Percentiles rank a stretch among this genome's conserved stretches.
Evolutionary conservation across 1,140 invertebrate genomes (phyloP).

Genomic region (Lasaia peninsularis): DNA sequence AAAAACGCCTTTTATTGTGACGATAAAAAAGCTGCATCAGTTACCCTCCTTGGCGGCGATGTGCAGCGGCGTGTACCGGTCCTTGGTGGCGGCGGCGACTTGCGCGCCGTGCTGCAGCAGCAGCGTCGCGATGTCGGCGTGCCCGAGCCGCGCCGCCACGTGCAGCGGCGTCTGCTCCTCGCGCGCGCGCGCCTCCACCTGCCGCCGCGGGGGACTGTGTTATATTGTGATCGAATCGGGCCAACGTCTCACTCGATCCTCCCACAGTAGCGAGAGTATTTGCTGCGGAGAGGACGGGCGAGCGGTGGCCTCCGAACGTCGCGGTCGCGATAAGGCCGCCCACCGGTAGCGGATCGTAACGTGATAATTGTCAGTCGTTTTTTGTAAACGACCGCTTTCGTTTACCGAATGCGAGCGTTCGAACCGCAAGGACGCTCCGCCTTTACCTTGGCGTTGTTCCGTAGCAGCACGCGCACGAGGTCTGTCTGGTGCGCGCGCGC

Average conservation of each 20-base stretch:
- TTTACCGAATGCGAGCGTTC: neutral
- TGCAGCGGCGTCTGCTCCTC: conserved; percentile 97
- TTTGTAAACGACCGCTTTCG: too few relatives aligned
- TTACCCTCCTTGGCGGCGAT: conserved; percentile 97
- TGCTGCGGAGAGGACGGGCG: too few relatives aligned
- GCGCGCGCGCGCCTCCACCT: conserved; percentile 95
- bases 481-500: conserved; percentile 97
- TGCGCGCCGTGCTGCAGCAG: conserved; percentile 93
- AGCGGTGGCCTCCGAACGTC: too few relatives aligned
- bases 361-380: too few relatives aligned
- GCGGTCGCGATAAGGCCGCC: too few relatives aligned
- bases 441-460: conserved; percentile 89
- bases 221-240: too few relatives aligned
- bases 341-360: too few relatives aligned
- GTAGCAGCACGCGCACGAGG: conserved; percentile 95
- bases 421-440: neutral
- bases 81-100: conserved; percentile 92
- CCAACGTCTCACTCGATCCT: too few relatives aligned
- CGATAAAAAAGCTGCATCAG: neutral
- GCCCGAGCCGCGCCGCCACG: conserved; percentile 93
- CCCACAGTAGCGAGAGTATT: too few relatives aligned
- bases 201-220: too few relatives aligned
- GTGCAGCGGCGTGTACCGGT: conserved; percentile 97
- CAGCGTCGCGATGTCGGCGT: conserved; percentile 95
- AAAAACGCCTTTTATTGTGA: neutral